Evolutionary conservation across 2,797 vertebrate species (phyloP).

Genomic region (Gallirallus australis): DNA sequence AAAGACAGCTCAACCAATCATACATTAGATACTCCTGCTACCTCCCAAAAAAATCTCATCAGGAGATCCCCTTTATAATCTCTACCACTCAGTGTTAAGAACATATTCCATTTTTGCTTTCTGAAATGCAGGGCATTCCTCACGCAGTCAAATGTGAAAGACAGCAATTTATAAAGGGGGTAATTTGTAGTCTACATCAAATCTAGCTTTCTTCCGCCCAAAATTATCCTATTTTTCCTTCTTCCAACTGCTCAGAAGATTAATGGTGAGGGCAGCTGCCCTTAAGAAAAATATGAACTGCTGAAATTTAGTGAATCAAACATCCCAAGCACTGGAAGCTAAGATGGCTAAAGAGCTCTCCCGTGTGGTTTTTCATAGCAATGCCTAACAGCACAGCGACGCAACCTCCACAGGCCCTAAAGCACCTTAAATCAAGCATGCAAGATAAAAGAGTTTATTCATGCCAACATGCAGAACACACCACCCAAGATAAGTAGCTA

Average conservation of each 20-base stretch:
- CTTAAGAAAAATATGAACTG: background rate
- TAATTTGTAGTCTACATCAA: background rate
- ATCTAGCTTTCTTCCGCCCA: background rate
- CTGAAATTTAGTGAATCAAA: background rate
- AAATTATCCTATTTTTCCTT: background rate
- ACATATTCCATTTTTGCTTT: background rate
- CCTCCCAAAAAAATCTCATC: background rate
- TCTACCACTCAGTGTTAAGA: background rate
- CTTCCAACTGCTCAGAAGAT: background rate
- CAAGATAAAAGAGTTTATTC: constrained; percentile 59
- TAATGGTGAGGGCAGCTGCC: background rate
- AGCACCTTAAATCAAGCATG: constrained; percentile 67
- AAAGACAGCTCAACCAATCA: background rate
- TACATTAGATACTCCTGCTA: background rate
- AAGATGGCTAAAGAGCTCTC: constrained; percentile 43
- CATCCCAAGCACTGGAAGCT: background rate
- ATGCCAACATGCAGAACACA: constrained; percentile 79
- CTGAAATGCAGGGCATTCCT: background rate
- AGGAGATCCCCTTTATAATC: background rate
- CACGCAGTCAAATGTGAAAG: background rate
- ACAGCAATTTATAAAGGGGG: background rate
- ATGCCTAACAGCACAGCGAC: constrained; percentile 6
- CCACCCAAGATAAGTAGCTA: constrained; percentile 62
- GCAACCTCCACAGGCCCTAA: background rate
- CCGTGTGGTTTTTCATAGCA: constrained; percentile 62